Base-by-base conservation (phyloP, 1,140 invertebrate genomes). In the Chrysopa pallens region DNA sequence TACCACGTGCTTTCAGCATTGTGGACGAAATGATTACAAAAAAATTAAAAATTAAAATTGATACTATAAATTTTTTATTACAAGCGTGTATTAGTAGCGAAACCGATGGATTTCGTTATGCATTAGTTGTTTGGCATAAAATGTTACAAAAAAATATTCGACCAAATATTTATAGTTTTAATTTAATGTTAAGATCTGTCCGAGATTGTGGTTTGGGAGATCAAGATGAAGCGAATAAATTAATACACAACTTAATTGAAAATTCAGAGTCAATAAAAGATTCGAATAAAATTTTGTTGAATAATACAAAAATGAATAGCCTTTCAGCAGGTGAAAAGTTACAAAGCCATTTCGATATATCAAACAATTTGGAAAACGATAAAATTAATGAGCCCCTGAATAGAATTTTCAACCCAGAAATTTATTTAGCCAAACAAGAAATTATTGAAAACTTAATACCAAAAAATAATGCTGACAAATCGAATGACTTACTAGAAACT, bases 21-120 rank as follows among this genome's bases (percentile, higher is more conserved):
- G 78, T 82, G 8, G 86, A 94, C 66, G 80, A 91, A 69, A 88
- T 91, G 79, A 50, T 63, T 1, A 63, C 74, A 29, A 77, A 76
- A 40, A 64, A 71, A 40, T 58, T 83, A n/a, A 55, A 60, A 38
- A 60, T 82, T n/a, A 72, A 67, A 52, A 61, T 67, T 7, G 73
- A 77, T 35, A 88, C 83, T 3, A 78, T 80, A 38, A 80, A 78
- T 56, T 84, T 81, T 57, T 59, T 95, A 8, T 59, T 96, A 1
- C 83, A 88, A 57, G 83, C 79, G 23, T 87, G 85, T 54, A 78
- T 85, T 23, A 64, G 72, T 23, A 73, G 94, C 58, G 76, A 74
- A 60, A 59, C 83, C 42, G 69, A 69, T 48, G 91, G 92, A 5
- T 80, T 93, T 50, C 70, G 72, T 48, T 75, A 87, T 66, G 77